phyloP scores from a whole-genome alignment of 1,140 invertebrate species.

The Lethrus apterus region DNA sequence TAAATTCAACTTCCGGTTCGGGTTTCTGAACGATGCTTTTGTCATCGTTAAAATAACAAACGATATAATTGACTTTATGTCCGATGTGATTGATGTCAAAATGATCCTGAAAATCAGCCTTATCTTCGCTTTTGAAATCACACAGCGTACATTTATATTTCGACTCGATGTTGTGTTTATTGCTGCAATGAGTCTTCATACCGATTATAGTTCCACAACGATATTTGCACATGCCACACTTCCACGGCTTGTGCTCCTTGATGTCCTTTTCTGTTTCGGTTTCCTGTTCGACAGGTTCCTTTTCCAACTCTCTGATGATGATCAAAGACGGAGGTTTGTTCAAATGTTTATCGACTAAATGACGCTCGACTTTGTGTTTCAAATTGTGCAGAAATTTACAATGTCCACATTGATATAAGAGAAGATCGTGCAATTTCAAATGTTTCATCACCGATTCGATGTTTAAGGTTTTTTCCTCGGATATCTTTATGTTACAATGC shows the following conservation, averaged over 20 bases:
- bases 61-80: slow-evolving; percentile 34
- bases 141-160: slow-evolving; percentile 63
- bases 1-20: slow-evolving; percentile 39
- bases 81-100: slow-evolving; percentile 44
- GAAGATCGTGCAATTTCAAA: slow-evolving; percentile 65
- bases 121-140: slow-evolving; percentile 48
- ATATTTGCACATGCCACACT: slow-evolving; percentile 59
- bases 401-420: slow-evolving; percentile 60
- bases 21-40: slow-evolving; percentile 8
- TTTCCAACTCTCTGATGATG: slow-evolving; percentile 50
- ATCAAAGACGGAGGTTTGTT: slow-evolving; percentile 47
- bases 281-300: slow-evolving; percentile 33
- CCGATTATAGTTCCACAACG: slow-evolving; percentile 52
- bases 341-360: slow-evolving; percentile 55
- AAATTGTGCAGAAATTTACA: slow-evolving; percentile 59
- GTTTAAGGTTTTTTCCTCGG: slow-evolving; percentile 15
- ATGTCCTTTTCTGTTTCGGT: slow-evolving; percentile 23
- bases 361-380: slow-evolving; percentile 56
- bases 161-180: slow-evolving; percentile 52
- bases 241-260: slow-evolving; percentile 56
- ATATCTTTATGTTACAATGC: slow-evolving; percentile 51
- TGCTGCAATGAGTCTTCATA: slow-evolving; percentile 50
- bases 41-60: slow-evolving; percentile 31
- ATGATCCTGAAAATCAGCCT: slow-evolving; percentile 52
- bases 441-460: slow-evolving; percentile 52